These are phyloP conservation scores for Pogonophryne albipinna DNA, from an alignment of 2,797 vertebrate species.

Conservation along the genomic window DNA sequence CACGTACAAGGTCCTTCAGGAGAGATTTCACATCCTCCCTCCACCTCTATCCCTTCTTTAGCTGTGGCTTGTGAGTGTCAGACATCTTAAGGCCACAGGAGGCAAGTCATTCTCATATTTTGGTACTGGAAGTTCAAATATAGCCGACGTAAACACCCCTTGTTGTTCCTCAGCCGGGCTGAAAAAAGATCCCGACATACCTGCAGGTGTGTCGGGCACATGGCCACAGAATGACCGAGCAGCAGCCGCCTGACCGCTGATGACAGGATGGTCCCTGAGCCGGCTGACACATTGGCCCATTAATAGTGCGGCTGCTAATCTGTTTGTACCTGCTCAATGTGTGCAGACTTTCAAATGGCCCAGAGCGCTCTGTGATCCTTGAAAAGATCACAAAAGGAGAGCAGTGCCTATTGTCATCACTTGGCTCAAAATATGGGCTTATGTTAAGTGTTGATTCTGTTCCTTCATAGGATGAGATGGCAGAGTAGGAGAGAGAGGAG, in stretches of 20 bases:
- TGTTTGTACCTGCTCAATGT: constrained; percentile 79
- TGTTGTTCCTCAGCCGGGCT: constrained; percentile 64
- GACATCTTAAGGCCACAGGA: constrained; percentile 37
- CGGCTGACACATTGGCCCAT: constrained; percentile 71
- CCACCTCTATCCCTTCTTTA: constrained; percentile 42
- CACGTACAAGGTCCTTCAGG: constrained; percentile 1
- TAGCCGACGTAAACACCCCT: constrained; percentile 74
- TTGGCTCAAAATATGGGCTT: constrained; percentile 71
- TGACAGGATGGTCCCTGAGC: constrained; percentile 51
- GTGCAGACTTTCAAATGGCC: constrained; percentile 51
- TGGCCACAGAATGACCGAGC: constrained; percentile 73
- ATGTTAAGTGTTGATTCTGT: constrained; percentile 54
- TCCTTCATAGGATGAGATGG: constrained; percentile 60
- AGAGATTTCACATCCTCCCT: constrained; percentile 34
- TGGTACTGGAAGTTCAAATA: constrained; percentile 65
- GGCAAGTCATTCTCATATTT: constrained; percentile 74
- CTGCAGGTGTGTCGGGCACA: constrained; percentile 63
- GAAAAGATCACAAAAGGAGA: constrained; percentile 73
- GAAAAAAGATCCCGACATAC: constrained; percentile 42
- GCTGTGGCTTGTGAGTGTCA: constrained; percentile 44
- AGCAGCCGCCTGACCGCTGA: constrained; percentile 68
- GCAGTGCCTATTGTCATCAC: constrained; percentile 59
- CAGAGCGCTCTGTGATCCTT: constrained; percentile 59
- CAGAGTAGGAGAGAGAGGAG: neutral
- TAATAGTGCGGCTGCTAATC: constrained; percentile 72